Evolutionary conservation across 2,113 vertebrate species (phyloP), one percentile per base, ranked within the genome.

Genomic region (Fregata magnificens): DNA sequence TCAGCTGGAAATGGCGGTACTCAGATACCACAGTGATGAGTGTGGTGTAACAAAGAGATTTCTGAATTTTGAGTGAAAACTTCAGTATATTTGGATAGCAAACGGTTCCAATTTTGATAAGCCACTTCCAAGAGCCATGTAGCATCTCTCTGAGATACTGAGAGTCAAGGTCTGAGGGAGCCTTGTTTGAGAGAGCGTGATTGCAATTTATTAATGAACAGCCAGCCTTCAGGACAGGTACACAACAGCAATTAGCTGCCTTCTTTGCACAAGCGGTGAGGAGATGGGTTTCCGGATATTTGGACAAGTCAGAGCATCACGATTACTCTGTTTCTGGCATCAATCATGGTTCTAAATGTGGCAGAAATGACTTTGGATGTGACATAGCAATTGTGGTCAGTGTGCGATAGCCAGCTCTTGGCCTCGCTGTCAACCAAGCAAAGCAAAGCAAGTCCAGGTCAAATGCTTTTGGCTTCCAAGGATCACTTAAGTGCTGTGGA

Each of bases 11-110:
- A 80, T 95, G 94, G 93, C n/a, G 8, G 10, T 38, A 42, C 71
- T 88, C 74, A 93, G 95, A 97, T 96, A 97, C 97, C 95, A 94
- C 81, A 97, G 95, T 73, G 96, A 96, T 97, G 97, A 97, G 97
- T 97, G 93, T 96, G 97, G 96, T 96, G 94, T 93, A 96, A 91
- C 73, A 94, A 72, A 16, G 58, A 91, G 96, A 95, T 91, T 87
- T 76, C n/a, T 93, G 86, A 94, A 93, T 95, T 97, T 95, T 97
- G 93, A 95, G 84, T 77, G 91, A 97, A 93, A 96, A 95, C 89
- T 95, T 91, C 71, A 94, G 91, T 94, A 11, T 95, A 93, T 92
- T 95, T 95, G 95, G 83, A 91, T 38, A 96, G 82, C 87, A 88
- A 94, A 62, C 3, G 2, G 53, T 96, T 97, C 97, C 95, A 96